phyloP scores from a whole-genome alignment of 1,140 invertebrate species.

The Nasonia vitripennis region DNA sequence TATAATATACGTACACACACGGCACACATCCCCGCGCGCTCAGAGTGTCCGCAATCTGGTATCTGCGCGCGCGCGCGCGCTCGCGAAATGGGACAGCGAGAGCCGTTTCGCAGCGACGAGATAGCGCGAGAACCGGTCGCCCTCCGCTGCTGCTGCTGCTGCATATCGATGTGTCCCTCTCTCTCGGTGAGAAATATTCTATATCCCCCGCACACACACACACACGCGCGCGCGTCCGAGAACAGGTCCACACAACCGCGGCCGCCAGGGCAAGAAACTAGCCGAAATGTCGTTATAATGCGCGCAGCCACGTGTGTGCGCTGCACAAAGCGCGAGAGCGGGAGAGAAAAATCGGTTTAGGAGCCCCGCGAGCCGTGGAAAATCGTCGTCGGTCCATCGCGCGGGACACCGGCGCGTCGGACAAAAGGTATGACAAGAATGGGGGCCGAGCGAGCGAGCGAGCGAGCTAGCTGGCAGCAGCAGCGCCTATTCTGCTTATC shows the following conservation, averaged over 20 bases:
- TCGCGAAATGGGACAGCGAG: constrained; percentile 9
- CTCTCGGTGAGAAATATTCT: not conserved
- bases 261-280: not conserved
- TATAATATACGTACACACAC: constrained; percentile 7
- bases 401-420: constrained; percentile 38
- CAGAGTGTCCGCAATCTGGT: not conserved
- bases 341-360: constrained; percentile 13
- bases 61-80: not conserved
- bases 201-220: not conserved
- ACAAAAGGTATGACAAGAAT: constrained; percentile 70
- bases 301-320: not conserved
- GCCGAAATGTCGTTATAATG: constrained; percentile 3
- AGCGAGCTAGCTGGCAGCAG: constrained; percentile 50
- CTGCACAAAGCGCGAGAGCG: not conserved
- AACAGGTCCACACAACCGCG: not conserved
- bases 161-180: not conserved
- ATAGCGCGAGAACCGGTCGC: not conserved
- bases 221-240: too few species aligned
- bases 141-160: not conserved
- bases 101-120: not conserved
- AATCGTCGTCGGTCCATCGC: constrained; percentile 53
- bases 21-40: not conserved
- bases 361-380: constrained; percentile 21
- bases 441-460: constrained; percentile 52
- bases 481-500: constrained; percentile 70